Conservation (phyloP, 2,797 vertebrate species). For the Microcaecilia unicolor region DNA sequence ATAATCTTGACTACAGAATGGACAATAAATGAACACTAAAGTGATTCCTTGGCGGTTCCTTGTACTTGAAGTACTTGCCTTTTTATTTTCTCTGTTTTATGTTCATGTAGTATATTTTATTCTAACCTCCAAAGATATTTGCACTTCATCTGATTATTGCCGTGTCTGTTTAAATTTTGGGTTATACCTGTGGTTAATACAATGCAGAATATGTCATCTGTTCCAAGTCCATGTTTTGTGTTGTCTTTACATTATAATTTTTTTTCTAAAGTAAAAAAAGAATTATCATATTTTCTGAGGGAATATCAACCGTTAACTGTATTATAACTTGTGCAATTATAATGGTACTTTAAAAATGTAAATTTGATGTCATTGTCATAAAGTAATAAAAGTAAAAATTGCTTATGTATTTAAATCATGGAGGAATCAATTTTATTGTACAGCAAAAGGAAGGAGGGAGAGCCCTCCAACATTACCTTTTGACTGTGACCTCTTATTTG, state of each 20-base stretch:
- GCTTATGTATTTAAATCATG: conserved; percentile 82
- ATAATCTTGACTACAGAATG: conserved; percentile 41
- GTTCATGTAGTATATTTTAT: conserved; percentile 75
- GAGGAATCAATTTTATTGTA: conserved; percentile 57
- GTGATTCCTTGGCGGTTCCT: conserved; percentile 56
- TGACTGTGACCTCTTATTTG: conserved; percentile 51
- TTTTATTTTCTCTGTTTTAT: conserved; percentile 68
- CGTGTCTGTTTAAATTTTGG: conserved; percentile 63
- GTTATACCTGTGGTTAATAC: conserved; percentile 61
- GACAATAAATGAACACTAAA: conserved; percentile 50
- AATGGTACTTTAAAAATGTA: conserved; percentile 86
- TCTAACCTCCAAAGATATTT: conserved; percentile 96
- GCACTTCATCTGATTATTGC: conserved; percentile 79
- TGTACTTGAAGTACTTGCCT: conserved; percentile 93
- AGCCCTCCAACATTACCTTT: conserved; percentile 62
- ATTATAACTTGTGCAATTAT: conserved; percentile 83
- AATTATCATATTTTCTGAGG: conserved; percentile 58
- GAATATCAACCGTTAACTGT: conserved; percentile 78
- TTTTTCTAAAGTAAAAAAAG: conserved; percentile 65
- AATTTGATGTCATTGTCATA: conserved; percentile 92
- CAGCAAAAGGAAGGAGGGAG: conserved; percentile 58
- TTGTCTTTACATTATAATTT: conserved; percentile 67
- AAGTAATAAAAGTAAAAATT: conserved; percentile 88
- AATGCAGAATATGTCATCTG: conserved; percentile 64
- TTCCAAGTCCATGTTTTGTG: conserved; percentile 67